Conservation (phyloP, 92 coral and sea anemone genomes). For the Zoanthus gigantus region DNA sequence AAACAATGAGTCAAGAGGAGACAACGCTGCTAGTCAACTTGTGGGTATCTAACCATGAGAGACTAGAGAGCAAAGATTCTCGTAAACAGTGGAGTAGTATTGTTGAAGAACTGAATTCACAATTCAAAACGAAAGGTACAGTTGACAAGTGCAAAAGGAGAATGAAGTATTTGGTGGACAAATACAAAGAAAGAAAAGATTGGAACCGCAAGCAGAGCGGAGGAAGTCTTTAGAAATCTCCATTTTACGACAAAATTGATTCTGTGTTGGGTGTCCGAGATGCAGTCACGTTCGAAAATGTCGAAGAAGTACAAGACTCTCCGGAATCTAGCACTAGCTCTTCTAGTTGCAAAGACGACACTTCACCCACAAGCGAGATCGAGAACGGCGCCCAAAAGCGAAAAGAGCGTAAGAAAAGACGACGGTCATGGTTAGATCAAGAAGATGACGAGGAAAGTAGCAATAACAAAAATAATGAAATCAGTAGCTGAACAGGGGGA, state of each 20-base stretch:
- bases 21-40: constrained; percentile 43
- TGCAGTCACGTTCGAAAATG: no score
- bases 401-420: neutral
- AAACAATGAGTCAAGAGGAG: constrained; percentile 49
- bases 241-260: no score
- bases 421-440: neutral
- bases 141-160: constrained; percentile 3
- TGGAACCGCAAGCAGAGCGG: neutral
- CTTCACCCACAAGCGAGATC: no score
- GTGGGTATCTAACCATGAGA: constrained; percentile 38
- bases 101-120: constrained; percentile 32
- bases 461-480: neutral
- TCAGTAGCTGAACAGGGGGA: neutral
- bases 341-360: no score
- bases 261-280: no score
- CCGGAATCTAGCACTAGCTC: no score
- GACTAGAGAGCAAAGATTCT: constrained; percentile 33
- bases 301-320: no score
- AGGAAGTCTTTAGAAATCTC: neutral
- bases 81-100: constrained; percentile 25
- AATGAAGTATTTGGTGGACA: neutral
- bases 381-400: no score
- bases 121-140: constrained; percentile 21
- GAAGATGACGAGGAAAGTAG: neutral
- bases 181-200: neutral